These are phyloP conservation scores for Ascidia mentula DNA, from an alignment of 23 tunicate species.

Conservation along the genomic window DNA sequence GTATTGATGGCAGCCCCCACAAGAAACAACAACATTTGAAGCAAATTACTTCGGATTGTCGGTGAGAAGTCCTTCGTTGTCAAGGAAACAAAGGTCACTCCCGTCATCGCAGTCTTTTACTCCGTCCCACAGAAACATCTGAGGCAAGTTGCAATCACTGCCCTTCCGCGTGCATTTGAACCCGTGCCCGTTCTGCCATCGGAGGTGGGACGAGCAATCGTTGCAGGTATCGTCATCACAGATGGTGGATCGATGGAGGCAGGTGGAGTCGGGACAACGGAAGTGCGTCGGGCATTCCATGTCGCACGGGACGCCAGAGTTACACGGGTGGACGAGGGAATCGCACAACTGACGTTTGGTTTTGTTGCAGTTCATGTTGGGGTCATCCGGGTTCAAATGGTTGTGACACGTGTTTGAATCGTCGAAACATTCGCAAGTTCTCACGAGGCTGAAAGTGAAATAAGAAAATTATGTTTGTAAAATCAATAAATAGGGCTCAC, in stretches of 20 bases:
- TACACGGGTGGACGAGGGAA: not conserved
- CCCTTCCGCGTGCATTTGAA: conserved; percentile 5
- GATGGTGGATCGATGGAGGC: not conserved
- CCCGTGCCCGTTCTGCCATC: conserved; percentile 2
- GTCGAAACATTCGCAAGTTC: not conserved
- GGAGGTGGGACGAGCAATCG: not conserved
- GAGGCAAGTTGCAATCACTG: not conserved
- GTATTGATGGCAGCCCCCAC: too few relatives aligned
- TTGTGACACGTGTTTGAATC: not conserved
- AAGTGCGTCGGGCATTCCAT: not conserved
- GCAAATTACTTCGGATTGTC: not conserved
- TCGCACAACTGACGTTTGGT: not conserved
- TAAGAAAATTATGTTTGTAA: too few relatives aligned
- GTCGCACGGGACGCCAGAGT: not conserved
- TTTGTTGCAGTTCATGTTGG: not conserved
- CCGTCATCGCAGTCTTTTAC: conserved; percentile 9
- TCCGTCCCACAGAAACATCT: not conserved
- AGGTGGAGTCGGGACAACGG: not conserved
- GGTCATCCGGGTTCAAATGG: not conserved
- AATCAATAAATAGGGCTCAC: too few relatives aligned
- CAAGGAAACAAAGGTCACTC: not conserved
- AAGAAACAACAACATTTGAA: too few relatives aligned
- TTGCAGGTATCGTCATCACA: not conserved
- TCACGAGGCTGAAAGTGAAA: not conserved
- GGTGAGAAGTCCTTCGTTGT: not conserved